phyloP scores from a whole-genome alignment of 2,797 vertebrate genomes.

The Forpus xanthops region DNA sequence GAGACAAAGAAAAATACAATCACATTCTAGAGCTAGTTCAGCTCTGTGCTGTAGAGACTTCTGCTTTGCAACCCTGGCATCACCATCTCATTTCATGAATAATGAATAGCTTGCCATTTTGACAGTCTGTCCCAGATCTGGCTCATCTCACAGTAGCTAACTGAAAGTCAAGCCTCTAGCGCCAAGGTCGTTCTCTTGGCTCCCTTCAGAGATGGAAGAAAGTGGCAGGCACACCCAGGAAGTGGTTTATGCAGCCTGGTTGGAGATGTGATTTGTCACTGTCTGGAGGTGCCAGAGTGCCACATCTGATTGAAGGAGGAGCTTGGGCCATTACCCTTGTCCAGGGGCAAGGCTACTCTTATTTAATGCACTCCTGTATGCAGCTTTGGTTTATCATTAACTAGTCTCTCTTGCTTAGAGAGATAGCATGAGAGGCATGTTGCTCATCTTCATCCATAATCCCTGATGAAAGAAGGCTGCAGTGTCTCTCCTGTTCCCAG shows the following conservation, averaged over 20 bases:
- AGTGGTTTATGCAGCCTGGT: background rate
- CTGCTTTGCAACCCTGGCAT: background rate
- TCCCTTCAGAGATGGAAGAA: background rate
- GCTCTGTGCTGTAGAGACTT: background rate
- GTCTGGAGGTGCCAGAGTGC: background rate
- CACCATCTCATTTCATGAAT: background rate
- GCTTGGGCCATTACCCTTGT: background rate
- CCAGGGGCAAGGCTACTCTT: background rate
- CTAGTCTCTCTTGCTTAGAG: background rate
- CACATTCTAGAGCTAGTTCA: background rate
- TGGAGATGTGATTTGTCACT: background rate
- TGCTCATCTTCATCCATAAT: background rate
- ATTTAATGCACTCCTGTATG: background rate
- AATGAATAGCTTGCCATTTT: background rate
- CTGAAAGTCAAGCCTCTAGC: background rate
- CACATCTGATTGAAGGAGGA: background rate
- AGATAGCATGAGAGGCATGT: rapidly evolving
- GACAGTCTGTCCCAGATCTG: background rate
- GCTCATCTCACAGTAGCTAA: background rate
- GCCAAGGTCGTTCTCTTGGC: background rate
- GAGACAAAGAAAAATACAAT: background rate
- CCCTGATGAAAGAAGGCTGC: background rate
- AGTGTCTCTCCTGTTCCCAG: background rate
- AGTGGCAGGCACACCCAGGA: background rate
- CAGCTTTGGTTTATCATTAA: background rate